Base-by-base conservation (phyloP, 2,113 vertebrate species). In the Engystomops pustulosus region DNA sequence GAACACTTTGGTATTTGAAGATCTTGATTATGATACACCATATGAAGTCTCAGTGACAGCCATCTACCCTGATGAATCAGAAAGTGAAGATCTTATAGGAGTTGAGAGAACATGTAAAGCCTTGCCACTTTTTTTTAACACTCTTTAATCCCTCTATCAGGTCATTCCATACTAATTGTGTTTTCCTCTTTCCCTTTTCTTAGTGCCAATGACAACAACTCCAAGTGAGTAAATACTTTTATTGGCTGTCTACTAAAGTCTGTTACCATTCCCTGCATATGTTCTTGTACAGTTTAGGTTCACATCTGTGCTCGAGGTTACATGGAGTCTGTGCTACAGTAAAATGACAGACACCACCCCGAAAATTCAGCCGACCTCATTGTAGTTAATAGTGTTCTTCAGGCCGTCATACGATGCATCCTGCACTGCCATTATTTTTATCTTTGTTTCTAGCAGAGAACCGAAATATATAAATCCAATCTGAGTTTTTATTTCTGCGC, bases 61-160 rank as follows among this genome's bases (percentile, higher is more conserved):
- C 86, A 97, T 99, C 89, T 99, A 99, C 89, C 97, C 97, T 0
- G 98, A 99, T 85, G 98, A 99, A 84, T 96, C 97, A 0, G 98
- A 99, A 90, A 99, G 97, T 0, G 96, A 98, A 86, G 96, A 95
- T 71, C 89, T 99, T 80, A 93, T 93, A 83, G 96, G 96, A 62
- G 91, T 82, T 53, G 93, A 98, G 86, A 91, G 95, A 36, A 99
- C 98, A 86, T 1, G 98, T 99, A 93, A 94, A 96, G 90, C 74
- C 87, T 84, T 8, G 44, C 81, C 81, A 80, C 76, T n/a, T 6
- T 79, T 87, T 85, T 87, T 41, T 41, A 88, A 67, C 83, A 87
- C 17, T 75, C 87, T 86, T 62, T 58, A 45, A 85, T 45, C 87
- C 87, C 12, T 85, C 12, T 51, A 38, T 53, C 23, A 25, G 10